A percentile compares a stretch with the other conserved stretches of the same genome.
These are phyloP conservation scores for Peromyscus melanophrys DNA, from an alignment of 2,797 vertebrate species.

Conservation along the genomic window DNA sequence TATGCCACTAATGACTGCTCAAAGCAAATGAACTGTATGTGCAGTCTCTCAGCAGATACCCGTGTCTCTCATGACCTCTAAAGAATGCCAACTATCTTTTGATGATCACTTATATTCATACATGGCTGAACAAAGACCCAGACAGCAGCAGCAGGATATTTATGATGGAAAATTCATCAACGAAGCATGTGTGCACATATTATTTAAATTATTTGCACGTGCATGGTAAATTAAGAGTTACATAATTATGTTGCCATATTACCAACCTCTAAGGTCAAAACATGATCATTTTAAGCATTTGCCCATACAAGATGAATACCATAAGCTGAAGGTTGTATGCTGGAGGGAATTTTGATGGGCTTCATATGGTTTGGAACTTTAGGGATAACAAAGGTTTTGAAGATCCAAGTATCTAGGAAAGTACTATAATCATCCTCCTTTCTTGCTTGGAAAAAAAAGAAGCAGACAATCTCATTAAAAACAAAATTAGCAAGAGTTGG, in stretches of 20 bases:
- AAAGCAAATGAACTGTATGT: background rate
- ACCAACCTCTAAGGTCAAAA: too few relatives aligned
- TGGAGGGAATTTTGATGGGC: background rate
- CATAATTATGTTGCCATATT: background rate
- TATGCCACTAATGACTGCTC: background rate
- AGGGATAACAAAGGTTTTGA: background rate
- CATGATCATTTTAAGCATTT: background rate
- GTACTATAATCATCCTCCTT: too few relatives aligned
- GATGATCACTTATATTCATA: background rate
- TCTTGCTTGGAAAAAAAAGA: background rate
- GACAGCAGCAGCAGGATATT: background rate
- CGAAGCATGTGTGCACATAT: background rate
- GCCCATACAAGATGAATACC: too few relatives aligned
- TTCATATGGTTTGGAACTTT: background rate
- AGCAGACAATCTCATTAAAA: background rate
- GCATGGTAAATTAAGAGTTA: background rate
- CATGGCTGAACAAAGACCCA: background rate
- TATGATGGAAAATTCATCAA: background rate
- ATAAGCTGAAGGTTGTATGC: too few relatives aligned
- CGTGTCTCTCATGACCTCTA: background rate
- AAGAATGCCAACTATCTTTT: background rate
- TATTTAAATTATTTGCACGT: background rate
- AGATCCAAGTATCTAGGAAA: background rate
- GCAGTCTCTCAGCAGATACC: background rate
- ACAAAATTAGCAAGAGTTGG: too few relatives aligned